Evolutionary conservation across 2,797 vertebrate genomes (phyloP).

Genomic region (Sebastes flavidus): DNA sequence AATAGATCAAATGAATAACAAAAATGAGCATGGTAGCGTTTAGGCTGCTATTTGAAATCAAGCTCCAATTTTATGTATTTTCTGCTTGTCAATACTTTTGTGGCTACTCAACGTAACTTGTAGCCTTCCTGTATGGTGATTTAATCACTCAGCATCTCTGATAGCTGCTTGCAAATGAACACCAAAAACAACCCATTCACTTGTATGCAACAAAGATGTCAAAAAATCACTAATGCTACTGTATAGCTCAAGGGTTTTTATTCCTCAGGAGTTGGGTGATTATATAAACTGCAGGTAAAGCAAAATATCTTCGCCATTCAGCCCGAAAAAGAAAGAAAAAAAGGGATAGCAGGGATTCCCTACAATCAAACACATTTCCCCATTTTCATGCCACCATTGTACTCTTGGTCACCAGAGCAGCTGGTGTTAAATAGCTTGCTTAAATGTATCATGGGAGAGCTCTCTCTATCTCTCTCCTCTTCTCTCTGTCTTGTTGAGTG

Average conservation of each 20-base stretch:
- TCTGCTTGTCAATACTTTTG: neutral
- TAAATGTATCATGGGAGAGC: conserved; percentile 18
- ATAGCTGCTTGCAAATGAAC: neutral
- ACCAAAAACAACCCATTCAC: neutral
- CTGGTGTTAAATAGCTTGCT: conserved; percentile 34
- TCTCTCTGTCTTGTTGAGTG: conserved; percentile 36
- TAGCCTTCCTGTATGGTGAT: neutral
- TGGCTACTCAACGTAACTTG: neutral
- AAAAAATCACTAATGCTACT: neutral
- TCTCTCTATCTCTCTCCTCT: neutral
- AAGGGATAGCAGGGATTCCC: neutral
- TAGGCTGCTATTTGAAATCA: neutral
- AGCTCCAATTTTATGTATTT: neutral
- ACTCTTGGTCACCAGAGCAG: neutral
- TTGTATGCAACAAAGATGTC: neutral
- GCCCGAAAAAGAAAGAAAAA: neutral
- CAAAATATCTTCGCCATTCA: neutral
- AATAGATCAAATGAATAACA: neutral
- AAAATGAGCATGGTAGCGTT: neutral
- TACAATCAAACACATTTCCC: neutral
- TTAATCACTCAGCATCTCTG: neutral
- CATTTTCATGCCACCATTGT: neutral
- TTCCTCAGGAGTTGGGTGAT: neutral
- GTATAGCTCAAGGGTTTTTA: neutral
- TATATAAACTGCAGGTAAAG: neutral